These are phyloP conservation scores for Crotalus helleri DNA, from an alignment of 2,113 vertebrate genomes.

Conservation along the genomic window DNA sequence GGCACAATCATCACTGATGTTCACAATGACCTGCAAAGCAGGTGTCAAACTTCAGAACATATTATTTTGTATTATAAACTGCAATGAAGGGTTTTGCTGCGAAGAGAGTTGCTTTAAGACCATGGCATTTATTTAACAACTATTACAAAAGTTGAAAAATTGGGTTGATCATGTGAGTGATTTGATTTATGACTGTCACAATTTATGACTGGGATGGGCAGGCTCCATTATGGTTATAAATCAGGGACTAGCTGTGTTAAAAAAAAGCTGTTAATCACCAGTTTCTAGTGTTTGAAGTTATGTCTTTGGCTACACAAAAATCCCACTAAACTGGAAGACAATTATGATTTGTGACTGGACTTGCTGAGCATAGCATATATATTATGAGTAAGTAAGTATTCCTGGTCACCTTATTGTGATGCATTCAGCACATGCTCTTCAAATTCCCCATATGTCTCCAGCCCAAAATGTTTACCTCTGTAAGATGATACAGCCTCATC, in stretches of 20 bases:
- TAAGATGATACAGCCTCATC: neutral
- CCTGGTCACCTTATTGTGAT: neutral
- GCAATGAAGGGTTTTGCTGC: neutral
- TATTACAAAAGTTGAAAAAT: neutral
- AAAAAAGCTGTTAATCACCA: neutral
- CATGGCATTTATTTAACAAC: neutral
- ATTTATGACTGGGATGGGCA: neutral
- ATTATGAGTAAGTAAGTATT: neutral
- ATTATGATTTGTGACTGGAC: neutral
- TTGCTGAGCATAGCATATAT: neutral
- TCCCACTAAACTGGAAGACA: neutral
- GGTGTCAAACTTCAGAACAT: neutral
- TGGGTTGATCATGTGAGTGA: neutral
- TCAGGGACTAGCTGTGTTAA: neutral
- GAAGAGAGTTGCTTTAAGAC: neutral
- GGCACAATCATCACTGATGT: neutral
- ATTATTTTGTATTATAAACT: neutral
- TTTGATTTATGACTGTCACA: neutral
- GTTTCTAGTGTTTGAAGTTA: neutral
- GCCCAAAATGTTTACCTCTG: neutral
- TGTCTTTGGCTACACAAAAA: neutral
- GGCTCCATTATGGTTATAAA: neutral
- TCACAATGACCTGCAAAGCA: neutral
- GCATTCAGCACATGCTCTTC: neutral
- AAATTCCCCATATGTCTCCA: neutral